Base-by-base conservation (phyloP, 2,888 invertebrate species). In the Tortricodes alternella region DNA sequence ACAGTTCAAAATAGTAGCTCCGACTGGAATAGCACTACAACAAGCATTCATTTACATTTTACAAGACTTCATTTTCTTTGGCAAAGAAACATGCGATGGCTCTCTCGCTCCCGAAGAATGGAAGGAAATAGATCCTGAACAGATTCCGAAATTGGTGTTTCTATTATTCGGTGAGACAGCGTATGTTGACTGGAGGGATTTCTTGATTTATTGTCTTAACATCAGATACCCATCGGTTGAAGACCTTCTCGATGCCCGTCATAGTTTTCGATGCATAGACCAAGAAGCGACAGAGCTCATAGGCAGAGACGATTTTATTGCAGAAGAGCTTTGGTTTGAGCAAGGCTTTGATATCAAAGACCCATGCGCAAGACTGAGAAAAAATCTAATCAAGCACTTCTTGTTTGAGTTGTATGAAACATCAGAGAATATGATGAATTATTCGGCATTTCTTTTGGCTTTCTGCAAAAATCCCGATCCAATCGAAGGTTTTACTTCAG, bases 171-270 rank as follows among this genome's bases (percentile, higher is more conserved):
- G 93, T 0, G 85, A 91, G 38, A 84, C 86, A 0, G 89, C 89
- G 7, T 92, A 91, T 60, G 68, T 94, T 7, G 92, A 94, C 66
- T 94, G 94, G 94, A 91, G 92, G 66, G 94, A 94, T 73, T 94
- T 94, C 66, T 78, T 94, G 8, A 83, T 94, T 61, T 92, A 91
- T 67, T 92, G 92, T 68, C 71, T 94, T 24, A 87, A 92, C 64
- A 69, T 94, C 7, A 78, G 83, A 37, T 92, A 85, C 71, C 94
- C 94, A 0, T 89, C 78, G 0, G 75, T 89, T 24, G 83, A 86
- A 1, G 92, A 94, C 62, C 71, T 94, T 52, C 69, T 94, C 35
- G 70, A 82, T 11, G 62, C 89, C 7, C 89, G 93, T 19, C 79
- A 82, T 48, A 73, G 70, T 4, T 93, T 93, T 58, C 75, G 90